Conservation (phyloP, 1,140 invertebrate species). For the Drosophila auraria region DNA sequence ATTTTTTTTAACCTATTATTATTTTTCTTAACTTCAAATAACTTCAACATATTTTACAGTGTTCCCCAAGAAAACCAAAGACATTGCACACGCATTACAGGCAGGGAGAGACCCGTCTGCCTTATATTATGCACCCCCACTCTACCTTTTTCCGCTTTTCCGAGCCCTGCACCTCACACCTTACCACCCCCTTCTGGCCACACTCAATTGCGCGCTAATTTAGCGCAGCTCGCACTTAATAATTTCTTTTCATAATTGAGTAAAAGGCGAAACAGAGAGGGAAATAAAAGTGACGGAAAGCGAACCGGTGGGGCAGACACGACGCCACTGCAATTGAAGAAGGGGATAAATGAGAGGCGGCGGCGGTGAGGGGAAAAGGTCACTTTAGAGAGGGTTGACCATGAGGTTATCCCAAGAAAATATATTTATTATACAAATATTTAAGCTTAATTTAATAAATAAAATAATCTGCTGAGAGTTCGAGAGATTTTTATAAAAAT, state of each 20-base stretch:
- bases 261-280: slow-evolving; percentile 41
- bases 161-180: not conserved
- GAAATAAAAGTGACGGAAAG: slow-evolving; percentile 44
- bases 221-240: slow-evolving; percentile 82
- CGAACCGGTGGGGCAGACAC: slow-evolving; percentile 24
- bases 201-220: slow-evolving; percentile 83
- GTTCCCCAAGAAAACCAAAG: slow-evolving; percentile 34
- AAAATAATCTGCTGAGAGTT: too few relatives aligned
- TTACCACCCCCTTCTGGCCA: slow-evolving; percentile 34
- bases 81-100: slow-evolving; percentile 56
- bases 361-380: not conserved
- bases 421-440: not conserved
- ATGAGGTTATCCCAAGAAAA: not conserved
- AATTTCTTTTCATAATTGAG: slow-evolving; percentile 83
- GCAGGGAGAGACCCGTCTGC: slow-evolving; percentile 8
- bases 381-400: slow-evolving; percentile 5
- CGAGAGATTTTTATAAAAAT: too few relatives aligned
- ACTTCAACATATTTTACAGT: not conserved
- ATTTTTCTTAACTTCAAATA: too few relatives aligned
- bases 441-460: not conserved
- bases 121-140: slow-evolving; percentile 1
- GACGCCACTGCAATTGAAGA: slow-evolving; percentile 29
- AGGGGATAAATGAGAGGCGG: slow-evolving; percentile 2
- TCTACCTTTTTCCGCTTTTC: not conserved
- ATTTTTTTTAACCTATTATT: too few relatives aligned